Evolutionary conservation across 2,888 invertebrate species (phyloP).

Genomic region (Epinotia brunnichana): DNA sequence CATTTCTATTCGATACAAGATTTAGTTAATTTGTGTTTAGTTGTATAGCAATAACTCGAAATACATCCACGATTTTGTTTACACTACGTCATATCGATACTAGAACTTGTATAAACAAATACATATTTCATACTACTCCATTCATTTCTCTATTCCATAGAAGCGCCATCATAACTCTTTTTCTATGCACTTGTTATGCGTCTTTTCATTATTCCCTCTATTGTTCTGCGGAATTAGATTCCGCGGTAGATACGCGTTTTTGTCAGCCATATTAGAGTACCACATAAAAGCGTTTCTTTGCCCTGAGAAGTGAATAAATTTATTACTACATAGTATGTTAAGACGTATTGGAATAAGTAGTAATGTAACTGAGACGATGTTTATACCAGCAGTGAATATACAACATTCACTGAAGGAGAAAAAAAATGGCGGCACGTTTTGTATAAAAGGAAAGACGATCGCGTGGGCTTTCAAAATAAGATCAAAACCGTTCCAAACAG

Average conservation of each 20-base stretch:
- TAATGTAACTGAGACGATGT: not conserved
- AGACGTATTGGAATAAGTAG: not conserved
- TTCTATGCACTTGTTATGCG: conserved; percentile 42
- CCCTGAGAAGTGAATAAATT: conserved; percentile 7
- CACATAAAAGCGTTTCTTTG: conserved; percentile 9
- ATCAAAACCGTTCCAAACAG: not conserved
- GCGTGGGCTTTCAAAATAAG: not conserved
- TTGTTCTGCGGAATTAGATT: conserved; percentile 43
- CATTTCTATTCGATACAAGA: not conserved
- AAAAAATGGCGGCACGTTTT: not conserved
- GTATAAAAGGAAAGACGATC: not conserved
- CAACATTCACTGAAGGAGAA: not conserved
- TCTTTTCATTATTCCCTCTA: conserved; percentile 41
- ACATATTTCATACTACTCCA: not conserved
- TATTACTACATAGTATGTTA: not conserved
- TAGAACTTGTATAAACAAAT: not conserved
- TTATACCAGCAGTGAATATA: not conserved
- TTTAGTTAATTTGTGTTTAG: not conserved
- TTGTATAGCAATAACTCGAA: not conserved
- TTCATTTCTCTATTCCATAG: conserved; percentile 8
- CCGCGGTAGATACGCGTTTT: conserved; percentile 32
- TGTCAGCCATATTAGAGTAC: conserved; percentile 36
- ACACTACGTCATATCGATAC: not conserved
- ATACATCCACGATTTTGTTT: not conserved
- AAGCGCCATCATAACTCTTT: conserved; percentile 35